A percentile compares a stretch with the other conserved stretches of the same genome.
phyloP scores from a whole-genome alignment of 35 echinoderm and acorn worm genomes.

The Apostichopus parvimensis region DNA sequence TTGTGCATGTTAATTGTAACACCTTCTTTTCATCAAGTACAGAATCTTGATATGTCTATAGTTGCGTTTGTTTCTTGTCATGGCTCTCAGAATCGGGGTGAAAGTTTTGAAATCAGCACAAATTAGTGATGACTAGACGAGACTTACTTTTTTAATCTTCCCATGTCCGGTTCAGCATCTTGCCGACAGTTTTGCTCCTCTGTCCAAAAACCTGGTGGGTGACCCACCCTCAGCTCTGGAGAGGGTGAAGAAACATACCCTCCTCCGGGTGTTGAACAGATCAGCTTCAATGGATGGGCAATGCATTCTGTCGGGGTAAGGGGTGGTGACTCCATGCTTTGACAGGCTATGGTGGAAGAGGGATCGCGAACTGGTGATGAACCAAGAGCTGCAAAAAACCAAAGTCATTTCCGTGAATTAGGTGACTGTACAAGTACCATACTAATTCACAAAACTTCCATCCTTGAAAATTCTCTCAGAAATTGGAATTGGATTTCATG shows the following conservation, averaged over 20 bases:
- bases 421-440: too few relatives aligned
- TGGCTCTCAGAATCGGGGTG: too few relatives aligned
- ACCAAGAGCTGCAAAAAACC: neutral
- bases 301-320: neutral
- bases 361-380: neutral
- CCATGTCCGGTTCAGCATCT: neutral
- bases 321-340: constrained; percentile 11
- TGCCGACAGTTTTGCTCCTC: neutral
- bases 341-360: neutral
- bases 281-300: neutral
- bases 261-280: neutral
- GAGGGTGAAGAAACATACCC: neutral
- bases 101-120: too few relatives aligned
- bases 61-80: too few relatives aligned
- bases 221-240: constrained; percentile 4
- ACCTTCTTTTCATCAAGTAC: too few relatives aligned
- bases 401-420: too few relatives aligned
- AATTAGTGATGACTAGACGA: neutral
- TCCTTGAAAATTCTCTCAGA: too few relatives aligned
- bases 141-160: neutral
- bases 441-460: too few relatives aligned
- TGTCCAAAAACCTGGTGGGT: neutral
- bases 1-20: too few relatives aligned
- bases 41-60: too few relatives aligned
- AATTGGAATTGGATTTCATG: too few relatives aligned